Base-by-base conservation (phyloP, 64 coral and sea anemone genomes). In the Actinia equina region DNA sequence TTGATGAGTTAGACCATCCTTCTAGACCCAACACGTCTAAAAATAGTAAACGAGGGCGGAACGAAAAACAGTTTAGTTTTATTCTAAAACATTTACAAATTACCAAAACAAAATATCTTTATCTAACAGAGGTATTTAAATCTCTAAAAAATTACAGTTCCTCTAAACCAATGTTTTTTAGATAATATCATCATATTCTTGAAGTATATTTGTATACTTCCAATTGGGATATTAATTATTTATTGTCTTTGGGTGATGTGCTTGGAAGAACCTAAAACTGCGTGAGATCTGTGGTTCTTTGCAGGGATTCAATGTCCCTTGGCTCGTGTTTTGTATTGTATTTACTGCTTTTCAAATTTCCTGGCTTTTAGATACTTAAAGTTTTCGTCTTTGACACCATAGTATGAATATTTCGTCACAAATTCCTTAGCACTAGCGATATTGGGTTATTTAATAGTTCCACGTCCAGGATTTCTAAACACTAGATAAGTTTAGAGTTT, bases 231-330 rank as follows among this genome's bases (percentile, higher is more conserved):
- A 74, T 74, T 1, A 74, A 74, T 74, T 27, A 74, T 74, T 74
- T 25, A 74, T 74, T 74, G 69, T 74, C 69, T 74, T 74, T 74
- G 69, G 69, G 26, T 74, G 69, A 74, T 74, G 69, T 30, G 69
- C 69, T 30, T 74, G 26, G 69, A 12, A 74, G 69, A 74, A 41
- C 69, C 42, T 42, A 14, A 25, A 74, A 16, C 69, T 74, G 69
- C 69, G 25, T 26, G 69, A 30, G 23, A 30, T 74, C 26, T 14
- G 26, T 5, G 23, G n/a, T 30, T 74, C 69, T 74, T 74, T 74
- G 69, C 10, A 41, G 69, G 63, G 69, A 74, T 74, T 27, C 1
- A 7, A 30, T 74, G 41, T 27, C 69, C 13, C 25, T 74, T 74
- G 69, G 69, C 69, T 74, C 0, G 26, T 3, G 10, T 74, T 74